Evolutionary conservation across 2,113 vertebrate genomes (phyloP), one percentile per base, ranked within the genome.

Genomic region (Anthoscopus minutus): DNA sequence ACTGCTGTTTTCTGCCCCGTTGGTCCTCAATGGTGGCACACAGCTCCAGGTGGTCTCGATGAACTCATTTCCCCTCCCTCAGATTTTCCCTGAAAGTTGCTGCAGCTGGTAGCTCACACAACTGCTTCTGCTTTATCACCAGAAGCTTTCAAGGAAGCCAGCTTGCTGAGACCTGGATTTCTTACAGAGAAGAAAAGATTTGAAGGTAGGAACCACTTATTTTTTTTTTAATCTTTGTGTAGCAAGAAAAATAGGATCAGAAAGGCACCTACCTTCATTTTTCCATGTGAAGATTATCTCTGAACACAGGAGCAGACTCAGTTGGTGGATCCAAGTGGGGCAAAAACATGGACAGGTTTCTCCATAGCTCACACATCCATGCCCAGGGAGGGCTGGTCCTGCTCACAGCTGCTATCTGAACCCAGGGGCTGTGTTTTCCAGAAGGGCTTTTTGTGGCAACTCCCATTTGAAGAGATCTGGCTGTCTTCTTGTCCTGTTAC

Each of bases 311-410:
- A 94, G 62, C 33, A 51, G 37, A 35, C 19, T 6, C 2, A 8
- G 1, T 33, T 0, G 0, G 50, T 38, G 17, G 72, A 60, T 65
- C n/a, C 38, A 85, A 77, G 28, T 1, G 4, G 6, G 21, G 37
- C 28, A 69, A 60, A 35, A 48, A 9, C 4, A 7, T 4, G 9
- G 51, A 14, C 4, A 9, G 9, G 7, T 50, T 88, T 91, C 6
- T 51, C 35, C 3, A 1, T 6, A 9, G 13, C 76, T 82, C 27
- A 12, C 16, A 42, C 8, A 8, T n/a, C 35, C 1, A 8, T 42
- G 31, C 31, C 4, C 37, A 50, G 42, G 37, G 13, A 40, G 51
- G 22, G 30, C 50, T 35, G 42, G n/a, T 66, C n/a, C 28, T 25
- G 15, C 27, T 60, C 7, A 1, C 15, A 21, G 27, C 10, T 47